These are phyloP conservation scores for Hystrix brachyura DNA, from an alignment of 2,113 vertebrate species.

Conservation along the genomic window DNA sequence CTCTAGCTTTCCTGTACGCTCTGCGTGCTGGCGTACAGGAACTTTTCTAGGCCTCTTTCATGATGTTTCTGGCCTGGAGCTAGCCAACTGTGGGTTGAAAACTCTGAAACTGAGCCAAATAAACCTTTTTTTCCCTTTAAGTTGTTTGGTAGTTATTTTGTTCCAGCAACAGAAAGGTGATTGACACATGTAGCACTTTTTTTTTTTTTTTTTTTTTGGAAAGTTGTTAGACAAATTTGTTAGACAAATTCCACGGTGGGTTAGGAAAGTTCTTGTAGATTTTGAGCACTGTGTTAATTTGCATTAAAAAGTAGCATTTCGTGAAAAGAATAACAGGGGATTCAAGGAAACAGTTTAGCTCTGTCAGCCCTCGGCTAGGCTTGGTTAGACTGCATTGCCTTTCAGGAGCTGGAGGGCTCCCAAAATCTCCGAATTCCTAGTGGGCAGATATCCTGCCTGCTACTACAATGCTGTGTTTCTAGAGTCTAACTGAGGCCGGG, in stretches of 20 bases:
- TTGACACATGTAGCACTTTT: background rate
- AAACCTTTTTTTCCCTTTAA: background rate
- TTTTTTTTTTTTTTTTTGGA: background rate
- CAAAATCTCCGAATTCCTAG: background rate
- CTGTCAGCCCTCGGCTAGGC: background rate
- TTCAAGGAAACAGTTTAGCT: background rate
- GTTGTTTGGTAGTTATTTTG: background rate
- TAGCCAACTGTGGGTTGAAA: background rate
- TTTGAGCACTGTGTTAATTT: background rate
- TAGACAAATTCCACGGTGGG: background rate
- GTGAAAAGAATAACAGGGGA: background rate
- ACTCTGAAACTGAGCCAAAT: background rate
- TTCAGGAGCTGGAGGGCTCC: background rate
- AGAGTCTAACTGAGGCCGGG: background rate
- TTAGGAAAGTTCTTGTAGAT: background rate
- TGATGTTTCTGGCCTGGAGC: background rate
- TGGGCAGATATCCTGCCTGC: background rate
- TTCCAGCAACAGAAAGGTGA: background rate
- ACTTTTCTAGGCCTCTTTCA: background rate
- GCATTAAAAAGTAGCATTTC: background rate
- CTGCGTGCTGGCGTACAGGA: background rate
- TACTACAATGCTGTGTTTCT: accelerated
- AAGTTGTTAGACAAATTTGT: background rate
- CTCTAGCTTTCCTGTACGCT: background rate
- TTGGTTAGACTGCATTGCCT: background rate